phyloP scores from a whole-genome alignment of 2,113 vertebrate species.

The Planiliza haematocheilus region DNA sequence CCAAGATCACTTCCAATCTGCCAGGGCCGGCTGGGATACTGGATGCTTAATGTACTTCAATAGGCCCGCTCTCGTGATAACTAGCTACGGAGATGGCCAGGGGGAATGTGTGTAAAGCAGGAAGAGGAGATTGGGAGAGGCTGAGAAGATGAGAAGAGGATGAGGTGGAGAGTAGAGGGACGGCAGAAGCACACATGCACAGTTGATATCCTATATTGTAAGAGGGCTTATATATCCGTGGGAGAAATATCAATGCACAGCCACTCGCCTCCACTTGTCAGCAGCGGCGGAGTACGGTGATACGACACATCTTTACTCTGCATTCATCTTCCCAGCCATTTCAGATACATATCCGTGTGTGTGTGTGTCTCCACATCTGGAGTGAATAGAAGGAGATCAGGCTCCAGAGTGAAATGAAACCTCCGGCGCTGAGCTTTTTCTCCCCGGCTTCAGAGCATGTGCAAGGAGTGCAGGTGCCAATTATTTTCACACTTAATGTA shows the following conservation, averaged over 20 bases:
- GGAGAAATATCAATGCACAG: slow-evolving; percentile 47
- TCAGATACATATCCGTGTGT: slow-evolving; percentile 41
- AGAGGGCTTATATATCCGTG: slow-evolving; percentile 39
- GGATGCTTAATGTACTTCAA: slow-evolving; percentile 68
- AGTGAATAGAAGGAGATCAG: slow-evolving; percentile 64
- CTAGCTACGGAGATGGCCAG: slow-evolving; percentile 50
- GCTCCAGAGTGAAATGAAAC: slow-evolving; percentile 60
- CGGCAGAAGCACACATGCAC: slow-evolving; percentile 14
- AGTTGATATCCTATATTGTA: slow-evolving; percentile 54
- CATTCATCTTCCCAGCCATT: slow-evolving; percentile 52
- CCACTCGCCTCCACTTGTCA: slow-evolving; percentile 31
- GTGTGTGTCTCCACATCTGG: slow-evolving; percentile 69
- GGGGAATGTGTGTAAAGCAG: slow-evolving; percentile 43
- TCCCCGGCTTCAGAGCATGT: slow-evolving; percentile 56
- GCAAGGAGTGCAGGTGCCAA: slow-evolving; percentile 70
- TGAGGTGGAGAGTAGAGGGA: slow-evolving; percentile 44
- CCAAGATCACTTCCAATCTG: slow-evolving; percentile 71
- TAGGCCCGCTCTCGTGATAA: slow-evolving; percentile 60
- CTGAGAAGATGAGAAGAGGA: slow-evolving; percentile 45
- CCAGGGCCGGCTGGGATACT: slow-evolving; percentile 51
- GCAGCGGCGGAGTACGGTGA: slow-evolving; percentile 39
- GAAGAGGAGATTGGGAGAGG: slow-evolving; percentile 38
- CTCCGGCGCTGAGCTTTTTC: slow-evolving; percentile 37
- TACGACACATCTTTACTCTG: slow-evolving; percentile 40
- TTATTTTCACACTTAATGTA: slow-evolving; percentile 78